A percentile compares a stretch with the other conserved stretches of the same genome.
Conservation (phyloP, 2,888 invertebrate genomes). For the Xylota segnis region DNA sequence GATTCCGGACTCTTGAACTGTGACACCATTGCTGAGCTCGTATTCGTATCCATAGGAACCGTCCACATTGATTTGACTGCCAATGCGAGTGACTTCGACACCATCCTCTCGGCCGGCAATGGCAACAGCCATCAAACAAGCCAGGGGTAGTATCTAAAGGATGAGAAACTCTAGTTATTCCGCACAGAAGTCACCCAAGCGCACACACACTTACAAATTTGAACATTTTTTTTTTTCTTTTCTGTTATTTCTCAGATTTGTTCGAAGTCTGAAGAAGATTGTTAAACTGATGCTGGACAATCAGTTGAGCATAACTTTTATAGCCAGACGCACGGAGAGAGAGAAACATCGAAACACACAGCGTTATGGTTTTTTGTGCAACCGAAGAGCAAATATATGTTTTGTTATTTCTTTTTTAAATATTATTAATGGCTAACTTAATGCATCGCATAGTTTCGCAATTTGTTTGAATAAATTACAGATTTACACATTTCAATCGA, state of each 20-base stretch:
- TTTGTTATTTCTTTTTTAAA: neutral
- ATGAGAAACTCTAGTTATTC: neutral
- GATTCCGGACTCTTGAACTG: constrained; percentile 86
- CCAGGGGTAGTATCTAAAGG: constrained; percentile 41
- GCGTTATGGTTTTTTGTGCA: neutral
- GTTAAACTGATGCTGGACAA: constrained; percentile 56
- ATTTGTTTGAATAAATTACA: constrained; percentile 18
- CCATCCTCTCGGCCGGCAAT: neutral
- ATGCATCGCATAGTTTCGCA: constrained; percentile 27
- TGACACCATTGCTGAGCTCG: constrained; percentile 87
- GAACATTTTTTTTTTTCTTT: constrained; percentile 45
- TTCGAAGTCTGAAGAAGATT: constrained; percentile 53
- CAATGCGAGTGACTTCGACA: constrained; percentile 49
- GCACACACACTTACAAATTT: constrained; percentile 56
- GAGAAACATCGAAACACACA: neutral
- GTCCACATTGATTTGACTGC: constrained; percentile 80
- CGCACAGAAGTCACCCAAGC: neutral
- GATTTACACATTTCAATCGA: neutral
- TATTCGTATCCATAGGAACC: constrained; percentile 83
- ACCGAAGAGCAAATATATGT: neutral
- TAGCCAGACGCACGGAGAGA: neutral
- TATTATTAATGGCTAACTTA: constrained; percentile 17
- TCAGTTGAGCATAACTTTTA: constrained; percentile 64
- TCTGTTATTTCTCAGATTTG: constrained; percentile 35
- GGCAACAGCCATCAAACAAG: constrained; percentile 24